Base-by-base conservation (phyloP, 2,888 invertebrate genomes). In the Chloroclystis v-ata region DNA sequence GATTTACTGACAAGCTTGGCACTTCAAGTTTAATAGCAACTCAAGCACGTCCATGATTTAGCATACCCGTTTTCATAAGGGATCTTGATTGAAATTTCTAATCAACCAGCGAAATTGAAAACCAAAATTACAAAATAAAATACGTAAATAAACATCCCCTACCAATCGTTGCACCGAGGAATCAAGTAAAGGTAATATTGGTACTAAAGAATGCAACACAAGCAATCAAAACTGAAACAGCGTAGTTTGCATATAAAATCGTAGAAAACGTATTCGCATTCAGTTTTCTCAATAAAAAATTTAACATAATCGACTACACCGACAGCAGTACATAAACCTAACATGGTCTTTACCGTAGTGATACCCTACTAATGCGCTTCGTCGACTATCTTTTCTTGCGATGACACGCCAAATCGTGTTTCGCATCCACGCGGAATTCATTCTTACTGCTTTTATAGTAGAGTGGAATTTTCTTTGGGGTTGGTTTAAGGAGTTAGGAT, bases 311-410 rank as follows among this genome's bases (percentile, higher is more conserved):
- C 76, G 79, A 78, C 75, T 76, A 71, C 61, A 75, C 77, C 71
- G 69, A 64, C 73, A 71, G 65, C 72, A 66, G 59, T 66, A 65
- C 68, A 78, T 79, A 77, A 78, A 78, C 71, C 75, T 71, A 73
- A 80, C 77, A 78, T 50, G 46, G 43, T 78, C 78, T 75, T 75
- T 77, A 76, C 75, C 76, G 68, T 75, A 81, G 79, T 82, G 82
- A 83, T 81, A 84, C 78, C 77, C 78, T 75, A 80, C 84, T 86
- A 86, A 86, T 86, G 81, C 82, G 80, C 81, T 79, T 81, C 76
- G 79, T 72, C 76, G 80, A 78, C 78, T 85, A 84, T 84, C 80
- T 85, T 85, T 85, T 80, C 83, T 81, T 81, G 73, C 78, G 78
- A 83, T 83, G 84, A 85, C 82, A 82, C 75, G 82, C 78, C 76